These are phyloP conservation scores for Brachionus koreanus DNA, from an alignment of 1,140 invertebrate genomes.

Conservation along the genomic window DNA sequence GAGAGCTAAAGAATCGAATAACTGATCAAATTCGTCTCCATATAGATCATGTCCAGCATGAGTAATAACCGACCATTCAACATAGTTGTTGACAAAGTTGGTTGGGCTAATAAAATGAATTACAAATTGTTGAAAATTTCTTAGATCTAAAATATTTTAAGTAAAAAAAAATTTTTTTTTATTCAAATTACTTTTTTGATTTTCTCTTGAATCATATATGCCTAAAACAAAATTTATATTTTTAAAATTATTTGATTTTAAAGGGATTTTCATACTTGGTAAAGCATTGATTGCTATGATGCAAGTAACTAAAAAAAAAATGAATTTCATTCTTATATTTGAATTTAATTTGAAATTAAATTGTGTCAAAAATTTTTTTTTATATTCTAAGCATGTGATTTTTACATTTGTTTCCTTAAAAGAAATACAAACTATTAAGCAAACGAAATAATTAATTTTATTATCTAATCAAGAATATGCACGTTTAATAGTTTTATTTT, in stretches of 20 bases:
- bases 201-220: neutral
- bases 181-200: conserved; percentile 1
- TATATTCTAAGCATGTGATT: neutral
- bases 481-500: no score
- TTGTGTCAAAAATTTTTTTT: neutral
- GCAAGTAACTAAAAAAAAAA: neutral
- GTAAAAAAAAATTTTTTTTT: no score
- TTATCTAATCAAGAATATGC: neutral
- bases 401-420: neutral
- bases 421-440: neutral
- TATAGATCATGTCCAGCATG: neutral
- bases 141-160: neutral
- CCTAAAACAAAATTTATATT: neutral
- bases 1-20: neutral
- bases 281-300: neutral
- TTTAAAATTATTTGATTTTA: neutral
- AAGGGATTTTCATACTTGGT: neutral
- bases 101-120: conserved; percentile 25
- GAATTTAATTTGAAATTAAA: neutral
- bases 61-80: conserved; percentile 14
- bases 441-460: neutral
- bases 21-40: neutral
- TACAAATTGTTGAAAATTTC: conserved; percentile 32
- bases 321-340: conserved; percentile 5
- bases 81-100: conserved; percentile 3